Conservation (phyloP, 2,888 invertebrate genomes). For the Pyrrhosoma nymphula region DNA sequence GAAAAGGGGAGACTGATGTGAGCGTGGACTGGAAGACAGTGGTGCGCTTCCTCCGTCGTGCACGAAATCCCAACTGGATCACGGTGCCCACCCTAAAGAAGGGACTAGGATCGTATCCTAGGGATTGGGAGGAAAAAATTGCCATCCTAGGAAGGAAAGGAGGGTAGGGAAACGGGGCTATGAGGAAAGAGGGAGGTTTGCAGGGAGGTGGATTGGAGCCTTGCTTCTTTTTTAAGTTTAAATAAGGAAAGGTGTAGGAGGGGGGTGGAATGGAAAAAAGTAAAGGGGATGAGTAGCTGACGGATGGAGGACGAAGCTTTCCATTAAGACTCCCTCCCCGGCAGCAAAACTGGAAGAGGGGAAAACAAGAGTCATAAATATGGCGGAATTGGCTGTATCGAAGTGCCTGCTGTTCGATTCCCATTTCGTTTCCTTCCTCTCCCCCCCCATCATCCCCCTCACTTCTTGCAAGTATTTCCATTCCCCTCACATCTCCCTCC, state of each 20-base stretch:
- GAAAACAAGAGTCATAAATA: not conserved
- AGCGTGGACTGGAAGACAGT: not conserved
- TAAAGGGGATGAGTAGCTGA: not conserved
- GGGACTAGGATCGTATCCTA: not conserved
- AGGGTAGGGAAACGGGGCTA: not conserved
- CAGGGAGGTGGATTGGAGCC: not conserved
- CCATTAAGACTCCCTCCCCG: not conserved
- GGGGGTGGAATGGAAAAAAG: not conserved
- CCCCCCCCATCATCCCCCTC: not conserved
- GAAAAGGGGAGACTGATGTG: not conserved
- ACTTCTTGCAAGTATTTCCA: not conserved
- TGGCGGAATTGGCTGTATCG: constrained; percentile 48
- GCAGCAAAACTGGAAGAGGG: constrained; percentile 21
- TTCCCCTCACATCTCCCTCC: not conserved
- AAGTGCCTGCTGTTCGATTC: constrained; percentile 3
- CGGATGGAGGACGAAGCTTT: not conserved
- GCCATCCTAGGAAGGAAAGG: not conserved
- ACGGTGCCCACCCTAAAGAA: not conserved
- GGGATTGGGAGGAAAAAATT: not conserved
- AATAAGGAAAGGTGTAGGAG: not conserved
- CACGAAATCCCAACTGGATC: not conserved
- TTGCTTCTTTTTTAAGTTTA: not conserved
- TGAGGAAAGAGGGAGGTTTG: not conserved
- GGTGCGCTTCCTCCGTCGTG: not conserved
- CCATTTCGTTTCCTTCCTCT: not conserved